A percentile compares a stretch with the other conserved stretches of the same genome.
Evolutionary conservation across 2,113 vertebrate species (phyloP).

Genomic region (Haliaeetus leucogaster): DNA sequence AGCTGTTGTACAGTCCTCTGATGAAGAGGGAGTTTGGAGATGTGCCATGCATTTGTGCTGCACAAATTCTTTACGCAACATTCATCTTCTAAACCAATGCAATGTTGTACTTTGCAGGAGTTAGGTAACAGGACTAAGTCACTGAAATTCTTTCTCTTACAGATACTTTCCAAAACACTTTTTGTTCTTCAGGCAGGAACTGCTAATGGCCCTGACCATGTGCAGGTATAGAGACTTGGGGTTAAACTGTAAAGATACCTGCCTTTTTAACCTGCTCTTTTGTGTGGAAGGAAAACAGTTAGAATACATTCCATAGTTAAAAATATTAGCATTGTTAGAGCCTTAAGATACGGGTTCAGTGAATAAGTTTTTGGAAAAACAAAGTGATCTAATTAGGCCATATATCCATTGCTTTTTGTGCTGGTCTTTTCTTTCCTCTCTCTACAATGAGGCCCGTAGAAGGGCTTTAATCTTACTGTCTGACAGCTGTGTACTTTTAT

Average conservation of each 20-base stretch:
- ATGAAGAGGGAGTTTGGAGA: background rate
- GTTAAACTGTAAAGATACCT: background rate
- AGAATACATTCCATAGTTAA: background rate
- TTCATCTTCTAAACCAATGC: background rate
- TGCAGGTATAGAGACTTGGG: background rate
- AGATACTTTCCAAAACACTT: background rate
- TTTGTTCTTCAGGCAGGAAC: background rate
- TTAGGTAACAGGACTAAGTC: background rate
- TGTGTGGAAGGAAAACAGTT: background rate
- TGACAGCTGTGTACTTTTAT: slow-evolving; percentile 61
- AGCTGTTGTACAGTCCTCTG: background rate
- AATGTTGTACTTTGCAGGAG: background rate
- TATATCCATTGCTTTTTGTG: background rate
- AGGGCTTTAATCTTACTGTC: slow-evolving; percentile 42
- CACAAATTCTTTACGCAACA: background rate
- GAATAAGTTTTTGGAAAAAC: background rate
- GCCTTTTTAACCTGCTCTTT: background rate
- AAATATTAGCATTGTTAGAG: background rate
- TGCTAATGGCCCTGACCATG: background rate
- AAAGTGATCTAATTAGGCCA: background rate
- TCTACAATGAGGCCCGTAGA: background rate
- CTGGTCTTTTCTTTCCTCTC: background rate
- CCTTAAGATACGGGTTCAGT: background rate
- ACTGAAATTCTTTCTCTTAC: background rate
- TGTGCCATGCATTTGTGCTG: background rate